Evolutionary conservation across 2,113 vertebrate species (phyloP), one percentile per base, ranked within the genome.

Genomic region (Myiozetetes cayanensis): DNA sequence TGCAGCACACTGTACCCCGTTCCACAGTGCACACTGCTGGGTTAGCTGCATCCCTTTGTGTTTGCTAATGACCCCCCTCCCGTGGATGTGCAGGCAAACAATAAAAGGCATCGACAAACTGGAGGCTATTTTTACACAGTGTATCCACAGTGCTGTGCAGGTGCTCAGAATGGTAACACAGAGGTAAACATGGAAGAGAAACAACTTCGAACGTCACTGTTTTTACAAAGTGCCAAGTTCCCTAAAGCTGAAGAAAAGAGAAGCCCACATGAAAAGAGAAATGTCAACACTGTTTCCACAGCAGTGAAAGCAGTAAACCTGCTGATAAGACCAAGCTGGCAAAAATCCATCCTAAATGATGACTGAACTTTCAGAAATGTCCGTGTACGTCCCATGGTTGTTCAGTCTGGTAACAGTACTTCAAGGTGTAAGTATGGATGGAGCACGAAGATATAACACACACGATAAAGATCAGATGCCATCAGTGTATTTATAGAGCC

Each of bases 71-170:
- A 87, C 66, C 58, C 68, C 68, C 18, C 28, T 92, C 79, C 87
- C 67, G 84, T 78, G 79, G 94, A 79, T 9, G 39, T 79, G 73
- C 89, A 97, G 91, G 96, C 96, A 96, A 94, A 93, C 39, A 79
- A 77, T 56, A 91, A 88, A 96, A 96, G 96, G 95, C 95, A 97
- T 94, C 85, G 94, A 89, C 90, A 94, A 92, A 77, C 67, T 43
- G 81, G 87, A 93, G 85, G 88, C 83, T 92, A 67, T 85, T 94
- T 88, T 81, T 86, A 91, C 90, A 84, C 61, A 41, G 39, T 41
- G 35, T 20, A 15, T 22, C 88, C 91, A 91, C 96, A 78, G 91
- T 78, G 65, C 77, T 65, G 27, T 85, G 52, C 63, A 66, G 70
- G 86, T 80, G 70, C 82, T 86, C 11, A 85, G 83, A 81, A 73